Evolutionary conservation across 2,888 invertebrate species (phyloP), one percentile per base, ranked within the genome.

Genomic region (Caenorhabditis sinica): DNA sequence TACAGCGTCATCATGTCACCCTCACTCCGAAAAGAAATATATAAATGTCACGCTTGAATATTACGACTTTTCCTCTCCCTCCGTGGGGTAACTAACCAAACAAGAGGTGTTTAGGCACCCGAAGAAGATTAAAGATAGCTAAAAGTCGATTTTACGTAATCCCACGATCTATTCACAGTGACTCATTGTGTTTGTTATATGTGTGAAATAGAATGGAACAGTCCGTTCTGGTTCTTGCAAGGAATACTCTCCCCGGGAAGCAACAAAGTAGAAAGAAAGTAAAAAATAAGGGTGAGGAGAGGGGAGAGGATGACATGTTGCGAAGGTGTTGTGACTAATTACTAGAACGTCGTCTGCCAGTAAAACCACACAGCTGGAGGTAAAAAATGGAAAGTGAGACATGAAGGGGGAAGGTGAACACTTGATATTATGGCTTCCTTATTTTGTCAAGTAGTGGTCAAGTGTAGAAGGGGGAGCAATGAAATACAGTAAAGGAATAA

Each of bases 1-100:
- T 40, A 13, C 45, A 13, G 28, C 20, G 53, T n/a, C 43, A 30
- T 51, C 33, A 36, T 60, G 45, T 68, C 76, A 49, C 13, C 43
- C 63, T 40, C 43, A 15, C 5, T 11, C 30, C 53, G 2, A 2
- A 4, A 15, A 58, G 17, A 28, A 58, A 58, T n/a, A n/a, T n/a
- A 73, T 63, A 73, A 63, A 68, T 81, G 81, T 74, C 71, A 81
- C 61, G 81, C 81, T 74, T 75, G 69, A 82, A 81, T 81, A 81
- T 81, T 81, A 81, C 74, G 81, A 68, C 36, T 30, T 33, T 23
- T 51, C n/a, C 15, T 15, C n/a, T 23, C 28, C 11, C n/a, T n/a
- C n/a, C n/a, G n/a, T 20, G 28, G 28, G 56, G 13, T 28, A 56
- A 25, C 58, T 30, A 28, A 3, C 58, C 30, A 58, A 30, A 28